Percentiles rank a stretch among this genome's conserved stretches.
phyloP scores from a whole-genome alignment of 2,113 vertebrate genomes.

The Malurus elegans region DNA sequence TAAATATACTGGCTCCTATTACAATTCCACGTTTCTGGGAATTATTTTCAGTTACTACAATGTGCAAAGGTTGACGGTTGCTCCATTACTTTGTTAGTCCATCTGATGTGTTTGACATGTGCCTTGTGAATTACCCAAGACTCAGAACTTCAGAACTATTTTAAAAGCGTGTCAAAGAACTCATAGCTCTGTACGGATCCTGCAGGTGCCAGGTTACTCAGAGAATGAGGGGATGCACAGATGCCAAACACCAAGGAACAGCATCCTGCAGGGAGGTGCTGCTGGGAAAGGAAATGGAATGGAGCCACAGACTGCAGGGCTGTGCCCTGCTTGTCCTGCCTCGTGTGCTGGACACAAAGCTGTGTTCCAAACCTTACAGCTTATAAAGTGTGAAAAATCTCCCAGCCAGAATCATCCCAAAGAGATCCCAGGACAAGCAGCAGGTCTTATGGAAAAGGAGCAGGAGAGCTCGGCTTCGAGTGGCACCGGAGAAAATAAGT shows the following conservation, averaged over 20 bases:
- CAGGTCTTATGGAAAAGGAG: not conserved
- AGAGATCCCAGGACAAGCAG: not conserved
- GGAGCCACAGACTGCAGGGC: not conserved
- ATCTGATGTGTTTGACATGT: accelerated
- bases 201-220: not conserved
- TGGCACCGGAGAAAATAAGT: constrained; percentile 21
- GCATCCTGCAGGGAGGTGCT: not conserved
- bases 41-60: not conserved
- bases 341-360: not conserved
- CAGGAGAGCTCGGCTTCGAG: not conserved
- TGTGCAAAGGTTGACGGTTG: not conserved
- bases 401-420: not conserved
- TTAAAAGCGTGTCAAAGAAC: not conserved
- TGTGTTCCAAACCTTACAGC: not conserved
- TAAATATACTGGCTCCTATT: not conserved
- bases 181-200: accelerated
- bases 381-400: constrained; percentile 5
- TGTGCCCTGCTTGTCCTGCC: not conserved
- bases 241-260: not conserved
- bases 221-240: not conserved
- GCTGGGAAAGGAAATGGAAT: not conserved
- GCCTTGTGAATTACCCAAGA: not conserved
- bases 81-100: not conserved
- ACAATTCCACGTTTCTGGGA: not conserved
- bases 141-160: not conserved